phyloP scores from a whole-genome alignment of 30 jellyfish, hydroid and myxozoan genomes.

The Cassiopea xamachana region DNA sequence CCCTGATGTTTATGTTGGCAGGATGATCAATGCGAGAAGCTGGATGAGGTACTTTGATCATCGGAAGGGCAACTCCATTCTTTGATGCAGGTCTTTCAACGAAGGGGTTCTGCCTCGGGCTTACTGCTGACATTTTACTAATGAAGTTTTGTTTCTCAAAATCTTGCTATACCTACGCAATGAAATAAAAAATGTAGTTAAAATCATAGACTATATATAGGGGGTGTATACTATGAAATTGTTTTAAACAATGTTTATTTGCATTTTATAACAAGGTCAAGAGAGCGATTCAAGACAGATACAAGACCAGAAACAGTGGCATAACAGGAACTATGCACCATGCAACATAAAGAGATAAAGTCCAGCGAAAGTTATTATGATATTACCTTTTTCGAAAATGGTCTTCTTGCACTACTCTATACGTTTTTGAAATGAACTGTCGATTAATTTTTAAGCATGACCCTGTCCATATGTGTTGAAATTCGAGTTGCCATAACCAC shows the following conservation, averaged over 20 bases:
- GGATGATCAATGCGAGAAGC: slow-evolving; percentile 80
- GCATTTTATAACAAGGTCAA: too few relatives aligned
- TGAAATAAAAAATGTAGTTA: neutral
- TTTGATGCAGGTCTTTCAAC: slow-evolving; percentile 43
- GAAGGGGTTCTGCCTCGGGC: slow-evolving; percentile 34
- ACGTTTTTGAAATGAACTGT: neutral
- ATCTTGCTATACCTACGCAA: neutral
- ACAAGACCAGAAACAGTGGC: too few relatives aligned
- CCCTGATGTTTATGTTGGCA: slow-evolving; percentile 74
- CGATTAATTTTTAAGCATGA: neutral
- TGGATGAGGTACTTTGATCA: slow-evolving; percentile 84
- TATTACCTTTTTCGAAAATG: too few relatives aligned
- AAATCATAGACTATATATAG: too few relatives aligned
- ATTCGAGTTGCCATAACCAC: slow-evolving; percentile 26
- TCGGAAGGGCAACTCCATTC: slow-evolving; percentile 80
- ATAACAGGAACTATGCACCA: too few relatives aligned
- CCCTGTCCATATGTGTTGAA: slow-evolving; percentile 22
- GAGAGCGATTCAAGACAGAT: too few relatives aligned
- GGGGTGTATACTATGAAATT: too few relatives aligned
- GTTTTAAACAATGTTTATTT: too few relatives aligned
- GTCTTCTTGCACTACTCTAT: neutral
- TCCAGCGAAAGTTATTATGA: too few relatives aligned
- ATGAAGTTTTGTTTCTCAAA: neutral
- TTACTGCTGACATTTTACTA: slow-evolving; percentile 41
- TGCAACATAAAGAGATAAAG: too few relatives aligned